phyloP scores from a whole-genome alignment of 2,797 vertebrate genomes.

The Gobio occitaniae region DNA sequence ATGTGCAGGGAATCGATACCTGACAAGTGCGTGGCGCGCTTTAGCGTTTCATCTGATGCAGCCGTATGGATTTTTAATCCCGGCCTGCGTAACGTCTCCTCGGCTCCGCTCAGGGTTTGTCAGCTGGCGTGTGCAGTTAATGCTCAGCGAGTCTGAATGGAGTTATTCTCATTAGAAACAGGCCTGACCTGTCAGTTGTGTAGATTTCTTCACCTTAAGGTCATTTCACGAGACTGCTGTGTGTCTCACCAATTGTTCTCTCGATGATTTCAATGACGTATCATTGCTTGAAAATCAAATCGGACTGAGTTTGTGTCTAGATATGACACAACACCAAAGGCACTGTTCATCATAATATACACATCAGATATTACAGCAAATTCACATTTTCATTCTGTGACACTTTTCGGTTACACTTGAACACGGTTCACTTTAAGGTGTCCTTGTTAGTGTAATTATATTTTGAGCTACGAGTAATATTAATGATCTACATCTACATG shows the following conservation, averaged over 20 bases:
- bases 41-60: constrained; percentile 47
- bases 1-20: constrained; percentile 61
- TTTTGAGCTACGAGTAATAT: background rate
- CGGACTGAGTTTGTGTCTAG: background rate
- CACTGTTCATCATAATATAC: background rate
- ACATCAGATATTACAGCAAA: background rate
- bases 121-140: constrained; percentile 3
- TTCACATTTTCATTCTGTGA: background rate
- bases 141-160: constrained; percentile 13
- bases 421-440: background rate
- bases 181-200: background rate
- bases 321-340: background rate
- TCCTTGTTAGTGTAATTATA: background rate
- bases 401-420: background rate
- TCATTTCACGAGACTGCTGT: background rate
- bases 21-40: constrained; percentile 54
- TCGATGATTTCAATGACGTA: background rate
- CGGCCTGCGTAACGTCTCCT: constrained; percentile 4
- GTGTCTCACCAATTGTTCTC: background rate
- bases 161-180: constrained; percentile 26
- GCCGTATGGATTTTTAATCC: constrained; percentile 63
- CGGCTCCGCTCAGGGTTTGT: constrained; percentile 20
- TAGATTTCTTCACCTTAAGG: background rate
- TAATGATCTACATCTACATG: background rate
- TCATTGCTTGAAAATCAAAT: background rate